phyloP scores from a whole-genome alignment of 2,888 invertebrate genomes.

The Bhutanitis thaidina region DNA sequence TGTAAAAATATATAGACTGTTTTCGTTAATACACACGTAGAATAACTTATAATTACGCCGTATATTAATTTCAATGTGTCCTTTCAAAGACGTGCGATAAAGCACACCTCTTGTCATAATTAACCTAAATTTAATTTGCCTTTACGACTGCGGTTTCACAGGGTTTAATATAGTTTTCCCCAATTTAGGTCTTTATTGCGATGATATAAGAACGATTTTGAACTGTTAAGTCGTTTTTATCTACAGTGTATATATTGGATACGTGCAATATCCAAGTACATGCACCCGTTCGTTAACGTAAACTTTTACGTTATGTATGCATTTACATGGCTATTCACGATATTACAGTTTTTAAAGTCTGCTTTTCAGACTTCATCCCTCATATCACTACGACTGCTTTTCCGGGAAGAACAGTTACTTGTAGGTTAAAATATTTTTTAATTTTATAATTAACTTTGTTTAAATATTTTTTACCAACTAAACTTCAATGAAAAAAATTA shows the following conservation, averaged over 20 bases:
- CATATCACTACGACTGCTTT: too few relatives aligned
- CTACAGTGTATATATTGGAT: neutral
- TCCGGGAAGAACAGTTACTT: too few relatives aligned
- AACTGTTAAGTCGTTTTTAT: too few relatives aligned
- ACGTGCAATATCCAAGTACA: neutral
- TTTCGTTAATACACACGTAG: too few relatives aligned
- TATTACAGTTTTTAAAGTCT: too few relatives aligned
- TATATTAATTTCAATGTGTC: neutral
- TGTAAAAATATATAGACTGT: too few relatives aligned
- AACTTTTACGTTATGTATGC: neutral
- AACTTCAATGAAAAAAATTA: too few relatives aligned
- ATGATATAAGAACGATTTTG: neutral
- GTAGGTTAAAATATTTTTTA: too few relatives aligned
- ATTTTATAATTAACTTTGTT: too few relatives aligned
- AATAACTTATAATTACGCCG: neutral
- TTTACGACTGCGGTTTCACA: neutral
- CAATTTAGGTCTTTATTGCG: neutral
- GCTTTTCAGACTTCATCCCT: too few relatives aligned
- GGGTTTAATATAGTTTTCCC: neutral
- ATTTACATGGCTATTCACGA: neutral
- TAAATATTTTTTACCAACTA: too few relatives aligned
- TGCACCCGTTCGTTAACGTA: neutral
- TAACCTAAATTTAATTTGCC: conserved; percentile 1
- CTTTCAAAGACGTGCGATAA: neutral
- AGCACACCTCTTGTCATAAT: neutral